These are phyloP conservation scores for Cantharis lateralis DNA, from an alignment of 2,888 invertebrate genomes.

Conservation along the genomic window DNA sequence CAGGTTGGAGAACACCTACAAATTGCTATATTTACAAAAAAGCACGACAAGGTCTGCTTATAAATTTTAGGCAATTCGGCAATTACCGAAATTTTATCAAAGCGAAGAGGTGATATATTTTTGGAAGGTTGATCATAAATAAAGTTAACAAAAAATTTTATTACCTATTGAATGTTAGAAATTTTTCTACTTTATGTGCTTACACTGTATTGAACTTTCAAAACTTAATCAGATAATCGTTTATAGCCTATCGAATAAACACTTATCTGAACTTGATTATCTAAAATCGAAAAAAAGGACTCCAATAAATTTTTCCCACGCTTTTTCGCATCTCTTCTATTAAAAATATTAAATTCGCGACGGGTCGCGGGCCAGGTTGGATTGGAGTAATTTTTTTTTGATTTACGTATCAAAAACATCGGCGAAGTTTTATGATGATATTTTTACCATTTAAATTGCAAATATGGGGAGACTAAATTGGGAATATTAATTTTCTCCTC, in stretches of 20 bases:
- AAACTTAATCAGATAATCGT: slow-evolving; percentile 17
- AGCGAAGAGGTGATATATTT: not conserved
- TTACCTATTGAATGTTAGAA: slow-evolving; percentile 11
- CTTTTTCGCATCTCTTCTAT: not conserved
- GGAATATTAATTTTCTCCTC: not conserved
- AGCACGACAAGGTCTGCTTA: not conserved
- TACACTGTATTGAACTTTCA: slow-evolving; percentile 7
- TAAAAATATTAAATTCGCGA: not conserved
- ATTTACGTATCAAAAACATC: not conserved
- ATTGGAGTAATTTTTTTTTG: not conserved
- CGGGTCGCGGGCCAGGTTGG: not conserved
- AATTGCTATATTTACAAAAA: not conserved
- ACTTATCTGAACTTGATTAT: not conserved
- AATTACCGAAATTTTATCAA: not conserved
- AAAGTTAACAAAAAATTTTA: slow-evolving; percentile 8
- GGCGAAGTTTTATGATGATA: not conserved
- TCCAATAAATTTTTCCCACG: not conserved
- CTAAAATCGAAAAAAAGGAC: not conserved
- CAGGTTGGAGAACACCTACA: not conserved
- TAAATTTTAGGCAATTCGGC: not conserved
- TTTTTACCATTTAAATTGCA: not conserved
- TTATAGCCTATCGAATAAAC: slow-evolving; percentile 14
- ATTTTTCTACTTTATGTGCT: slow-evolving; percentile 17
- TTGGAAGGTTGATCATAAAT: slow-evolving; percentile 7
- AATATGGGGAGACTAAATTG: not conserved